These are phyloP conservation scores for Drosophila sordidula DNA, from an alignment of 2,888 invertebrate genomes.

Conservation along the genomic window DNA sequence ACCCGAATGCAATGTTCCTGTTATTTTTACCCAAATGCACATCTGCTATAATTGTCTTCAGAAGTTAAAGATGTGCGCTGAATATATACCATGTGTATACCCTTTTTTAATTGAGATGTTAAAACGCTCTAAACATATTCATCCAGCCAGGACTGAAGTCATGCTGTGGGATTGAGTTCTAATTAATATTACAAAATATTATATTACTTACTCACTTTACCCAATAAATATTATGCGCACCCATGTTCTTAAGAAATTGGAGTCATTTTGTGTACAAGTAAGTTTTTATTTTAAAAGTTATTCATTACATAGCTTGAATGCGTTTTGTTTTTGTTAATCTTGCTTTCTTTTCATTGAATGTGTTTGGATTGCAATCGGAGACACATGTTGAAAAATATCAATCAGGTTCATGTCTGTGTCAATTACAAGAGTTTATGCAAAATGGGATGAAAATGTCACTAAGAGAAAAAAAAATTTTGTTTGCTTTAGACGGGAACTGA, in stretches of 20 bases:
- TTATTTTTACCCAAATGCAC: too few species aligned
- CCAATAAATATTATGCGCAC: background rate
- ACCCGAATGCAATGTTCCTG: too few species aligned
- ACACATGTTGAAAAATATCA: constrained; percentile 25
- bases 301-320: constrained; percentile 68
- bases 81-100: too few species aligned
- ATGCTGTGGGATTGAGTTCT: too few species aligned
- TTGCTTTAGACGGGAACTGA: constrained; percentile 13
- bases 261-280: constrained; percentile 57
- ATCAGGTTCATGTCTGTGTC: constrained; percentile 28
- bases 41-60: too few species aligned
- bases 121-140: too few species aligned
- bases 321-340: constrained; percentile 23
- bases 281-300: constrained; percentile 68
- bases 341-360: constrained; percentile 7
- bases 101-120: too few species aligned
- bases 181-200: too few species aligned
- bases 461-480: constrained; percentile 17
- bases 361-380: constrained; percentile 30
- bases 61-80: too few species aligned
- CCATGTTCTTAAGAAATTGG: background rate
- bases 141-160: too few species aligned
- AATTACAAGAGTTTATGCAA: constrained; percentile 54
- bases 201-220: too few species aligned
- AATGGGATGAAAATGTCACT: constrained; percentile 67